Percentiles rank a stretch among this genome's conserved stretches.
Conservation (phyloP, 2,113 vertebrate genomes). For the Xenopus tropicalis region UCB_Xtro_10.0 CM004446.2:107310001-107310500, state of each 20-base stretch:
- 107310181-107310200: slow-evolving; percentile 97
- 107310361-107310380: too few relatives aligned
- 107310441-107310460: too few relatives aligned
- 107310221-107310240: slow-evolving; percentile 60
- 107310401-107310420: too few relatives aligned
- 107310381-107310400: too few relatives aligned
- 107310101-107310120: slow-evolving; percentile 71
- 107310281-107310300: too few relatives aligned
- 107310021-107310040: slow-evolving; percentile 70
- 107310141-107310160: slow-evolving; percentile 82
- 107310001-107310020: slow-evolving; percentile 64
- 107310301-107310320: too few relatives aligned
- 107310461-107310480: too few relatives aligned
- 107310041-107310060: slow-evolving; percentile 71
- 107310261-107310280: neutral
- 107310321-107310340: too few relatives aligned
- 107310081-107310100: slow-evolving; percentile 74
- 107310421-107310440: too few relatives aligned
- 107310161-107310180: slow-evolving; percentile 97
- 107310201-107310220: slow-evolving; percentile 85
- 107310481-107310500: too few relatives aligned
- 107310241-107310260: neutral
- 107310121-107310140: slow-evolving; percentile 82
- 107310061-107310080: slow-evolving; percentile 71
- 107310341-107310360: too few relatives aligned